Base-by-base conservation (phyloP, 2,113 vertebrate species). In the Thamnophis sirtalis region DNA sequence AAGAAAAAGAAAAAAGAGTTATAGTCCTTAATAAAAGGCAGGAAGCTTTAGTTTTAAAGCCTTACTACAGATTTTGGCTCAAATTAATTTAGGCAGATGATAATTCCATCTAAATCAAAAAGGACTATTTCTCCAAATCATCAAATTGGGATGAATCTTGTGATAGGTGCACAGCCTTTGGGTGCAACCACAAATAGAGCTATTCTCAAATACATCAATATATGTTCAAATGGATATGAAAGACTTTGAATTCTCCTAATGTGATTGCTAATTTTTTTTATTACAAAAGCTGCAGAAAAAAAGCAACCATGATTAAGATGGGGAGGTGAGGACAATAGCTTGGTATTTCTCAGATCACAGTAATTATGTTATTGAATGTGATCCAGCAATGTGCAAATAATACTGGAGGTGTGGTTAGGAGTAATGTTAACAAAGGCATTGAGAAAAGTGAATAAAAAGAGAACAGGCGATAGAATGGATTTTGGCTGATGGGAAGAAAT, bases 371-470 rank as follows among this genome's bases (percentile, higher is more conserved):
- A 95, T 95, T 88, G 92, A 96, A 91, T 90, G 95, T 90, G n/a
- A 97, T 93, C 87, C 86, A 90, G 94, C 68, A 91, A 95, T 85
- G 94, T 53, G 87, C 93, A 96, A 96, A 93, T 96, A 96, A 95
- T 51, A 54, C 4, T 13, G 84, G 58, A 9, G 9, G 89, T 92
- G 60, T 95, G 85, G 50, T 85, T 60, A 86, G 92, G 93, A 88
- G 89, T 94, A 92, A 92, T 93, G 96, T 96, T 96, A 97, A 96
- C 92, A 97, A 90, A 97, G 22, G 19, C 90, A 96, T 11, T 48
- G 87, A 96, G 91, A 94, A 97, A 93, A 94, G 84, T 1, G 1
- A 94, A 93, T n/a, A n/a, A 93, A 50, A 97, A 96, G 91, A 84
- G 56, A 86, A 93, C 90, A 94, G 88, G 94, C 96, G 49, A 68